Percentiles rank a stretch among this genome's conserved stretches.
These are phyloP conservation scores for Noctua comes DNA, from an alignment of 2,888 invertebrate species.

Conservation along the genomic window DNA sequence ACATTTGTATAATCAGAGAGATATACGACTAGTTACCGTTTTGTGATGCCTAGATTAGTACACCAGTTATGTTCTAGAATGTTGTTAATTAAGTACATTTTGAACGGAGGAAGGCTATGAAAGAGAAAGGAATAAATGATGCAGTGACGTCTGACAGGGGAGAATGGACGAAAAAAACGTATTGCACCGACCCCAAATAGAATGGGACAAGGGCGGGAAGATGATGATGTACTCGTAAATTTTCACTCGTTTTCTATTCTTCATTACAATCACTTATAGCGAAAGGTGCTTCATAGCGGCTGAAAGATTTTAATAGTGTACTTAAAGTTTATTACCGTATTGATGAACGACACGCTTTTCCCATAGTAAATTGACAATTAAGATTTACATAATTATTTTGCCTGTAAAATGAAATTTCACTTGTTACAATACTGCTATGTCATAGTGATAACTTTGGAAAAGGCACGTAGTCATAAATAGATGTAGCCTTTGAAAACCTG, in stretches of 20 bases:
- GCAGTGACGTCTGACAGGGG: no score
- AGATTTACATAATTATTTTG: conserved; percentile 19
- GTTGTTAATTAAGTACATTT: background rate
- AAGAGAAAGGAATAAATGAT: no score
- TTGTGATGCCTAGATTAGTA: background rate
- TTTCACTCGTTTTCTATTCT: conserved; percentile 26
- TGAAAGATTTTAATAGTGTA: conserved; percentile 42
- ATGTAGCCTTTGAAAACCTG: background rate
- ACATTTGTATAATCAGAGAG: background rate
- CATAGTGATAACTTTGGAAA: background rate
- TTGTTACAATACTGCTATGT: background rate
- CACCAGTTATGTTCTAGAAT: background rate
- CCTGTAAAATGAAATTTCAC: conserved; percentile 13
- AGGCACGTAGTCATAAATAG: background rate
- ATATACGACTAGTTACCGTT: background rate
- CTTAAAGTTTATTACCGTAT: conserved; percentile 37
- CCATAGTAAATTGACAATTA: conserved; percentile 9
- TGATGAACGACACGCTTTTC: conserved; percentile 26
- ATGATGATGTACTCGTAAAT: background rate
- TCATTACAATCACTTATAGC: conserved; percentile 1
- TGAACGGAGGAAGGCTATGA: no score
- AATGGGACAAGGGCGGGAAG: no score
- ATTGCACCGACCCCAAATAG: no score
- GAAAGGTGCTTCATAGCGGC: conserved; percentile 13
- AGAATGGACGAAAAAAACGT: no score